These are phyloP conservation scores for Parambassis ranga DNA, from an alignment of 2,797 vertebrate genomes.

Conservation along the genomic window DNA sequence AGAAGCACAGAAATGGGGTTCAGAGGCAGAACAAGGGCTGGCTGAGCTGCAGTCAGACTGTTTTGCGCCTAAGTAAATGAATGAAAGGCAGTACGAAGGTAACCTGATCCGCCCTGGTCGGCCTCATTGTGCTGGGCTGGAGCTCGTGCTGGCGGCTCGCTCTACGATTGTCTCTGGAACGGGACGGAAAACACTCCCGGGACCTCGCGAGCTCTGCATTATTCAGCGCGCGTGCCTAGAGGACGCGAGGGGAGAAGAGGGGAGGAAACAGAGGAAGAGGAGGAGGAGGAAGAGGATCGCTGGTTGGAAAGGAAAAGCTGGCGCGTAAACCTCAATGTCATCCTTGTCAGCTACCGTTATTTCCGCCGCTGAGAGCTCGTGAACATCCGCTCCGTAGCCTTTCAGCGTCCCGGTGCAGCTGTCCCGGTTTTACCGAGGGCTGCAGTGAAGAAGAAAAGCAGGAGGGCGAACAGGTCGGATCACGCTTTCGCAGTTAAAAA, in stretches of 20 bases:
- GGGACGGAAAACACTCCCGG: conserved; percentile 78
- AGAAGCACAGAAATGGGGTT: not conserved
- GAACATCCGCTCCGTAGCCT: conserved; percentile 27
- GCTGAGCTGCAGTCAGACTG: conserved; percentile 48
- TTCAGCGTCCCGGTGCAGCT: conserved; percentile 9
- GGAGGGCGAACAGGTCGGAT: not conserved
- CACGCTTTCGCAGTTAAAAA: conserved; percentile 23
- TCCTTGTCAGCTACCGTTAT: conserved; percentile 49
- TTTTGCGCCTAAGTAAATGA: conserved; percentile 67
- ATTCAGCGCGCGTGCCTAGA: conserved; percentile 77
- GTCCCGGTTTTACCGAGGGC: not conserved
- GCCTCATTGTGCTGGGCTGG: conserved; percentile 60
- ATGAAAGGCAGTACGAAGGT: conserved; percentile 69
- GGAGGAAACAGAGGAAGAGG: not conserved
- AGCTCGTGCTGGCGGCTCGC: conserved; percentile 56
- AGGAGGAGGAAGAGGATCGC: conserved; percentile 7
- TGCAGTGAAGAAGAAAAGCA: not conserved
- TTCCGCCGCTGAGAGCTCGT: not conserved
- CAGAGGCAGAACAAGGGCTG: not conserved
- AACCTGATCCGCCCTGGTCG: conserved; percentile 72
- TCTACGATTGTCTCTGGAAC: conserved; percentile 78
- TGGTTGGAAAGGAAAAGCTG: conserved; percentile 64
- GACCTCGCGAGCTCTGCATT: conserved; percentile 81
- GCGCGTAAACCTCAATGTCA: conserved; percentile 76
- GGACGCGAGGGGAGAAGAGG: not conserved